These are phyloP conservation scores for Laothoe populi DNA, from an alignment of 2,888 invertebrate species.

Conservation along the genomic window DNA sequence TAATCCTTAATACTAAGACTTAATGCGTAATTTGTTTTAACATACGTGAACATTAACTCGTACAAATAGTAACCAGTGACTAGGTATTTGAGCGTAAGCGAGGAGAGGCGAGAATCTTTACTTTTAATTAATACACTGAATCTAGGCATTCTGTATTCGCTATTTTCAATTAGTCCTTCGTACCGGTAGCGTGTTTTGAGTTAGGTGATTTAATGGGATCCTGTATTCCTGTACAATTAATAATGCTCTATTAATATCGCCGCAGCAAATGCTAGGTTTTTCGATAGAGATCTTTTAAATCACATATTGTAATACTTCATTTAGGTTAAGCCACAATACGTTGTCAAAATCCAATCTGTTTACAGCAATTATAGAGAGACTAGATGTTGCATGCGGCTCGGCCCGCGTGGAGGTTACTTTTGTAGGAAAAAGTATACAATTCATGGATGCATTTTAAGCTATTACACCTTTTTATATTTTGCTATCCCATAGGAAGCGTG, in stretches of 20 bases:
- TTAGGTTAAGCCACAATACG: conserved; percentile 14
- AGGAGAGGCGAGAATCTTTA: conserved; percentile 76
- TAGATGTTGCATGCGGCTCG: too few species aligned
- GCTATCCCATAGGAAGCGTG: too few species aligned
- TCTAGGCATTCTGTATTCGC: conserved; percentile 68
- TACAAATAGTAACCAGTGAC: conserved; percentile 62
- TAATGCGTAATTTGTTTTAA: conserved; percentile 72
- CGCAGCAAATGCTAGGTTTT: conserved; percentile 17
- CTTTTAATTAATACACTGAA: conserved; percentile 80
- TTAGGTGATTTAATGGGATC: conserved; percentile 71
- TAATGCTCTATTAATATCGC: conserved; percentile 55
- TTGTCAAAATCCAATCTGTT: conserved; percentile 15
- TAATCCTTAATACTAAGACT: conserved; percentile 64
- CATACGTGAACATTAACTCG: conserved; percentile 50
- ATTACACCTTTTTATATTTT: too few species aligned
- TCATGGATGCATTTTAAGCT: too few species aligned
- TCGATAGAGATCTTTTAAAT: neutral
- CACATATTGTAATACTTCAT: conserved; percentile 34
- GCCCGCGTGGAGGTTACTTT: too few species aligned
- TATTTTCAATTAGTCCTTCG: conserved; percentile 77
- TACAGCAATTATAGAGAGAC: neutral
- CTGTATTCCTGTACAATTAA: conserved; percentile 67
- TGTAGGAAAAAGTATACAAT: too few species aligned
- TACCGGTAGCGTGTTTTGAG: conserved; percentile 78
- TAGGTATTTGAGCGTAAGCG: conserved; percentile 71